Conservation (phyloP, 2,888 invertebrate genomes). For the Netelia inedita region DNA sequence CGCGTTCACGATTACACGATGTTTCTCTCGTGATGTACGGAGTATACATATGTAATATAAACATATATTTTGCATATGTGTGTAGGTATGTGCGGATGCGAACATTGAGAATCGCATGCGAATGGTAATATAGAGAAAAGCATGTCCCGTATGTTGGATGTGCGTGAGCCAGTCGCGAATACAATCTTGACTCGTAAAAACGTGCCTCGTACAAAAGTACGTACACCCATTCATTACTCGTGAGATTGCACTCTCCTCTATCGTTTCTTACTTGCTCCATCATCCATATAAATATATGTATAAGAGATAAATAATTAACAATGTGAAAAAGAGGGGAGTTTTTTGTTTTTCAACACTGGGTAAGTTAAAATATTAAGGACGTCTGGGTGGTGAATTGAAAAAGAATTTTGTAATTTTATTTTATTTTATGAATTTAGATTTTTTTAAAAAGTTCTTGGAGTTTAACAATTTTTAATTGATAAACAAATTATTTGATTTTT, state of each 20-base stretch:
- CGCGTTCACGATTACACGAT: slow-evolving; percentile 25
- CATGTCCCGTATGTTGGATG: background rate
- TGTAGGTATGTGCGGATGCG: background rate
- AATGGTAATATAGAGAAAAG: background rate
- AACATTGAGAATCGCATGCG: slow-evolving; percentile 1
- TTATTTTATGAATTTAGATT: no score
- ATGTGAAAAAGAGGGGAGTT: background rate
- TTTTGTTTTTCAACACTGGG: background rate
- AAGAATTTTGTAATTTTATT: no score
- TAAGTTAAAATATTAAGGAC: background rate
- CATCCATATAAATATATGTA: background rate
- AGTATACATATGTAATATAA: background rate
- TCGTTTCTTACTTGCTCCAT: slow-evolving; percentile 1
- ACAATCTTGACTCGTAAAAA: slow-evolving; percentile 32
- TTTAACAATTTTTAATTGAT: no score
- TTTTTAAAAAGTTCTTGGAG: no score
- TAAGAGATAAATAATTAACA: background rate
- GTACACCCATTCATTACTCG: slow-evolving; percentile 28
- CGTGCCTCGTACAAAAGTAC: slow-evolving; percentile 6
- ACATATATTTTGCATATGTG: background rate
- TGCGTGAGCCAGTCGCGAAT: slow-evolving; percentile 19
- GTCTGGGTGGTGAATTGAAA: background rate
- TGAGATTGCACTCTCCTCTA: background rate
- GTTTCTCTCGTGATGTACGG: slow-evolving; percentile 33
- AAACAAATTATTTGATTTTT: no score